Percentiles rank a stretch among this genome's conserved stretches.
Conservation (phyloP, 2,888 invertebrate species). For the Imbricaverruca yamaguchii region DNA sequence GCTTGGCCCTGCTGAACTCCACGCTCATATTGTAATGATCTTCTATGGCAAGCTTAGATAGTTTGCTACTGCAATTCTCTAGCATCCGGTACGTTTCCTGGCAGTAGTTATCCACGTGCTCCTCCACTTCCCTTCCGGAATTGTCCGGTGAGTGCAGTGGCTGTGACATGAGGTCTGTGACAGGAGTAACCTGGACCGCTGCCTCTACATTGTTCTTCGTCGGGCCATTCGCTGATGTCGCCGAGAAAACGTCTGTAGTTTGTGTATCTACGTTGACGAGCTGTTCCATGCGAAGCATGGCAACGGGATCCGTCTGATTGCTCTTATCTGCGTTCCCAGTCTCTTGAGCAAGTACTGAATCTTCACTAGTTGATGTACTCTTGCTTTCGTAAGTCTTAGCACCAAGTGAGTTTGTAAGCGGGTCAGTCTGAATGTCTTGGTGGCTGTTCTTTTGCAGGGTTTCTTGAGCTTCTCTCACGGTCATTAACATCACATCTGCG, state of each 20-base stretch:
- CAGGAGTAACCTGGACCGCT: no score
- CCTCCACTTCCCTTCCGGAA: neutral
- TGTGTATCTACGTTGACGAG: no score
- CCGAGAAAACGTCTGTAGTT: no score
- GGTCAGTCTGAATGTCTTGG: neutral
- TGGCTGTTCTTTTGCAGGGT: neutral
- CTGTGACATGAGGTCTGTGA: no score
- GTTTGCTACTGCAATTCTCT: neutral
- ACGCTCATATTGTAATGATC: neutral
- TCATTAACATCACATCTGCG: neutral
- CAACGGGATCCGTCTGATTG: no score
- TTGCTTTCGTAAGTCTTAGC: neutral
- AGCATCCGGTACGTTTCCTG: neutral
- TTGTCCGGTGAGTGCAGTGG: neutral
- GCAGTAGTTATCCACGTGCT: neutral
- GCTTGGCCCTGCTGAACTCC: neutral
- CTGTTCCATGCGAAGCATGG: no score
- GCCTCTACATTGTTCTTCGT: neutral
- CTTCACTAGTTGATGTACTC: no score
- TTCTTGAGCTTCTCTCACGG: neutral
- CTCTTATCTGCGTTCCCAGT: no score
- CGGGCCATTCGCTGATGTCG: no score
- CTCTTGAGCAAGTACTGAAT: no score
- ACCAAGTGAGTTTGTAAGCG: neutral
- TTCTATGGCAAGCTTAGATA: neutral